Conservation (phyloP, 1,140 invertebrate species). For the Cherax destructor region DNA sequence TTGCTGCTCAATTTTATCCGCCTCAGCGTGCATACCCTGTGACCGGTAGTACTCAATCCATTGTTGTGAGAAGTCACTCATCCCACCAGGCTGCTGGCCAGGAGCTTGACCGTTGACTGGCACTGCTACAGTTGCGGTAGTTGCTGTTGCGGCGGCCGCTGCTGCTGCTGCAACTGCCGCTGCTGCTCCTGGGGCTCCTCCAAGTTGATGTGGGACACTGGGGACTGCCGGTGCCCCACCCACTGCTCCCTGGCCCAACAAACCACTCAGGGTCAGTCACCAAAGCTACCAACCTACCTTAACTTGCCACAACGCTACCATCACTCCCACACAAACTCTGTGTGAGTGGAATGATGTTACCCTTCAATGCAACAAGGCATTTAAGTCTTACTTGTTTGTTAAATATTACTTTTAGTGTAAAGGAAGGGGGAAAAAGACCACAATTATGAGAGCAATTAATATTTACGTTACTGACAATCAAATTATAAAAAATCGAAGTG, state of each 20-base stretch:
- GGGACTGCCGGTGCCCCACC: constrained; percentile 56
- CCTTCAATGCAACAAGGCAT: not conserved
- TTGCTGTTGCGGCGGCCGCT: constrained; percentile 36
- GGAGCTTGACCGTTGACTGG: constrained; percentile 52
- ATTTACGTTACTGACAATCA: not conserved
- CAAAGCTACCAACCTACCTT: constrained; percentile 60
- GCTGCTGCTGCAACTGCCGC: constrained; percentile 14
- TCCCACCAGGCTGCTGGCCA: constrained; percentile 40
- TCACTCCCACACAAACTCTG: constrained; percentile 12
- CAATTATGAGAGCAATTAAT: not conserved
- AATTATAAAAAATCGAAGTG: not conserved
- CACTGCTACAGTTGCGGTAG: constrained; percentile 27
- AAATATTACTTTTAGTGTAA: not conserved
- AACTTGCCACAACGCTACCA: constrained; percentile 50
- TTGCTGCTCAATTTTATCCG: constrained; percentile 93
- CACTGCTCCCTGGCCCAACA: constrained; percentile 67
- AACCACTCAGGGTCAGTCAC: constrained; percentile 63
- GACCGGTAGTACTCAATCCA: constrained; percentile 99
- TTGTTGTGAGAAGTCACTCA: constrained; percentile 91
- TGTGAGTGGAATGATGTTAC: constrained; percentile 2
- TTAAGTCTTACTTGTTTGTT: not conserved
- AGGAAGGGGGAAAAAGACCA: not conserved
- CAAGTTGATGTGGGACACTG: constrained; percentile 55
- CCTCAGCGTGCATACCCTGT: constrained; percentile 91
- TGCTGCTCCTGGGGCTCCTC: constrained; percentile 48